These are phyloP conservation scores for Pyrrhosoma nymphula DNA, from an alignment of 2,888 invertebrate species.

Conservation along the genomic window DNA sequence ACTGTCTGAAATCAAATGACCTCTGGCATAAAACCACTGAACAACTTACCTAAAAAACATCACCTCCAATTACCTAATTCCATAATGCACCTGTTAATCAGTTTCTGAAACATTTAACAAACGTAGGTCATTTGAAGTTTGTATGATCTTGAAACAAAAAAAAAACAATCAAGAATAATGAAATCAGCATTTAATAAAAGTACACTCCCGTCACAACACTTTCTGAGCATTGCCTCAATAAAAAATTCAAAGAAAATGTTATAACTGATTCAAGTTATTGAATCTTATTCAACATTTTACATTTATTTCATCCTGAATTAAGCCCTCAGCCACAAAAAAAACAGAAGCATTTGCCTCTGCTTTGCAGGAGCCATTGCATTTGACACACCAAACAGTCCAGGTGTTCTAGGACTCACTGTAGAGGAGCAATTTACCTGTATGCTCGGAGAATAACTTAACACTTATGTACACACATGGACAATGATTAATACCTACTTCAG, in stretches of 20 bases:
- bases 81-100: too few species aligned
- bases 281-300: neutral
- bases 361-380: neutral
- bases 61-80: too few species aligned
- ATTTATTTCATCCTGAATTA: neutral
- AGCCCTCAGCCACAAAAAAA: neutral
- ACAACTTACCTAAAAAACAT: too few species aligned
- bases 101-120: too few species aligned
- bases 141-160: too few species aligned
- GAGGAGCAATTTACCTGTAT: neutral
- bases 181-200: neutral
- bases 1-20: too few species aligned
- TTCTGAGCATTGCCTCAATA: neutral
- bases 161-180: neutral
- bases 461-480: neutral
- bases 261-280: neutral
- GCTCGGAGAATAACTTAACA: neutral
- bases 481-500: neutral
- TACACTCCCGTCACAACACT: neutral
- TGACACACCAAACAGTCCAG: neutral
- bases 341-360: neutral
- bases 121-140: too few species aligned
- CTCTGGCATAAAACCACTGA: too few species aligned
- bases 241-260: neutral
- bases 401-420: neutral